A percentile compares a stretch with the other conserved stretches of the same genome.
These are phyloP conservation scores for Pteria penguin DNA, from an alignment of 2,888 invertebrate genomes.

Conservation along the genomic window DNA sequence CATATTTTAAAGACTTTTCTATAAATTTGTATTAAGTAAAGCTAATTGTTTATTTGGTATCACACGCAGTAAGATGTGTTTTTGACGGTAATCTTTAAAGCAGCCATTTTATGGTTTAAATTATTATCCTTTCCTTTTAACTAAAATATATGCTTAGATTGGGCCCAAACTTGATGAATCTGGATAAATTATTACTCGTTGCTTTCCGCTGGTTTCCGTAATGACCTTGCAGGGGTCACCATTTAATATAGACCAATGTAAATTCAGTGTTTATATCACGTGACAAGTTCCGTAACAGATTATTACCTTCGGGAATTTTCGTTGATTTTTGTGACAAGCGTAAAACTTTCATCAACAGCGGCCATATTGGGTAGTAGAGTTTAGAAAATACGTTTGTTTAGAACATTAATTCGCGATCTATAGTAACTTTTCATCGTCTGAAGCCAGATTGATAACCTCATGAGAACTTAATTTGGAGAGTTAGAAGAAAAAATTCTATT, in stretches of 20 bases:
- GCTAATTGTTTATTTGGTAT: too few relatives aligned
- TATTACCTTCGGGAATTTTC: conserved; percentile 76
- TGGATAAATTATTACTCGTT: conserved; percentile 43
- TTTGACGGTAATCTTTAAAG: too few relatives aligned
- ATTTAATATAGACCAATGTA: conserved; percentile 55
- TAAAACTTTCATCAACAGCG: conserved; percentile 97
- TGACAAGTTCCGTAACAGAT: conserved; percentile 71
- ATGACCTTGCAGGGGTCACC: conserved; percentile 31
- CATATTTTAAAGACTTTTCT: too few relatives aligned
- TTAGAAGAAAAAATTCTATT: not conserved
- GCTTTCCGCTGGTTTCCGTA: conserved; percentile 46
- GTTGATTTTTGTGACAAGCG: conserved; percentile 92
- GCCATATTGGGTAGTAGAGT: conserved; percentile 94
- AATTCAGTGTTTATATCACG: conserved; percentile 53
- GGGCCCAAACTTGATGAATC: not conserved
- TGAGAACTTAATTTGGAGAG: conserved; percentile 27
- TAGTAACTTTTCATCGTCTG: conserved; percentile 26
- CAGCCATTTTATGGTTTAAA: too few relatives aligned
- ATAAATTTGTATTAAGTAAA: too few relatives aligned
- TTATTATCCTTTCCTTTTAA: too few relatives aligned
- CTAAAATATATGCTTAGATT: too few relatives aligned
- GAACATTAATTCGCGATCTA: conserved; percentile 8
- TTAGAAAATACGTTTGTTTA: conserved; percentile 83
- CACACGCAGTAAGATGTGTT: too few relatives aligned
- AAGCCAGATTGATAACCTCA: conserved; percentile 30